A percentile compares a stretch with the other conserved stretches of the same genome.
These are phyloP conservation scores for Eurystomus gularis DNA, from an alignment of 2,113 vertebrate genomes.

Conservation along the genomic window DNA sequence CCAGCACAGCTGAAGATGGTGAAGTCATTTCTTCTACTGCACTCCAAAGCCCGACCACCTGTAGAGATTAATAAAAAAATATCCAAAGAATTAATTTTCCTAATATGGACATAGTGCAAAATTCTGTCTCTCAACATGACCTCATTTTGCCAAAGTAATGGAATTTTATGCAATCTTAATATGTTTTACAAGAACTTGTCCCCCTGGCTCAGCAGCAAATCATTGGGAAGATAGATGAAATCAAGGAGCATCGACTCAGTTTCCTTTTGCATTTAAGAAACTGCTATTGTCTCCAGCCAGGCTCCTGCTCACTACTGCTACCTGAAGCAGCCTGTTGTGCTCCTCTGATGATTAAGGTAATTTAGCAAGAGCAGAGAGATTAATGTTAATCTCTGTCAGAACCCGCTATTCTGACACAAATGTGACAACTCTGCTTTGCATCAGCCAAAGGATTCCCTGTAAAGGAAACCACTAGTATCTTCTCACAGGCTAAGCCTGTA, in stretches of 20 bases:
- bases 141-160: constrained; percentile 16
- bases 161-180: constrained; percentile 1
- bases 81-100: constrained; percentile 61
- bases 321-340: background rate
- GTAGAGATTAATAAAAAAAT: constrained; percentile 60
- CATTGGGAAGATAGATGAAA: background rate
- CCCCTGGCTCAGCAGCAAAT: background rate
- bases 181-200: background rate
- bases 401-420: background rate
- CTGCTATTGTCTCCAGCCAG: background rate
- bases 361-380: background rate
- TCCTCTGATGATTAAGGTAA: background rate
- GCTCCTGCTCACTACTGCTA: background rate
- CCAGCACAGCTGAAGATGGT: constrained; percentile 63
- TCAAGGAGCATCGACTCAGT: background rate
- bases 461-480: background rate
- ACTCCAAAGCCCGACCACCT: constrained; percentile 69
- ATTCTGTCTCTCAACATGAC: background rate
- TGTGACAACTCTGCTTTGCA: background rate
- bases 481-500: background rate
- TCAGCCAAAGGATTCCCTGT: background rate
- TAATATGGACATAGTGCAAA: constrained; percentile 29
- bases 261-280: background rate
- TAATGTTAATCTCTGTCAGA: background rate
- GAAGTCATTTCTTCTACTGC: constrained; percentile 67